A percentile compares a stretch with the other conserved stretches of the same genome.
Evolutionary conservation across 64 coral and sea anemone genomes (phyloP).

Genomic region (Exaiptasia diaphana): DNA sequence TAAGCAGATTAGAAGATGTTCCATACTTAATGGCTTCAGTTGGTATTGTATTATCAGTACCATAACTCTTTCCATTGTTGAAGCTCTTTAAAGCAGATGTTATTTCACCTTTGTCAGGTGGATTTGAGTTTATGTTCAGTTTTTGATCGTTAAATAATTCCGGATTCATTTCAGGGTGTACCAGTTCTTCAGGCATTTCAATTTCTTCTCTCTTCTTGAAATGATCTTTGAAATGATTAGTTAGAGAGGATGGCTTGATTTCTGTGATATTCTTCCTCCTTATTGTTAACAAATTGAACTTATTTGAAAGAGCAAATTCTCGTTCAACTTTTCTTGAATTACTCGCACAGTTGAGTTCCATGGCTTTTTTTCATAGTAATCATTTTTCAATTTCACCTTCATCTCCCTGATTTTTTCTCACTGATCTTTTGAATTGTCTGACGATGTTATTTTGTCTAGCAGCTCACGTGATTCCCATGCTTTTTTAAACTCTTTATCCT

Average conservation of each 20-base stretch:
- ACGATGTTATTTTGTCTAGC: background rate
- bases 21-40: slow-evolving; percentile 6
- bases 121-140: background rate
- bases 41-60: slow-evolving; percentile 7
- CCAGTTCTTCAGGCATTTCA: background rate
- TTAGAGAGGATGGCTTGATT: background rate
- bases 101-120: slow-evolving; percentile 1
- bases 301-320: background rate
- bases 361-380: background rate
- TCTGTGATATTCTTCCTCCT: background rate
- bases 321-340: background rate
- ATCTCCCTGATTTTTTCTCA: background rate
- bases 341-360: background rate
- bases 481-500: background rate
- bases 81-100: background rate
- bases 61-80: background rate
- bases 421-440: background rate
- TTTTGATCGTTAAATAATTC: background rate
- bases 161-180: background rate
- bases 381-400: background rate
- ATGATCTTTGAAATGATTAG: background rate
- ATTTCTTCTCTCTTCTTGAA: background rate
- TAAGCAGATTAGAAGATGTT: background rate
- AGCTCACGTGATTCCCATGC: background rate
- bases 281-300: background rate